phyloP scores from a whole-genome alignment of 2,888 invertebrate genomes.

The Eristalis arbustorum region DNA sequence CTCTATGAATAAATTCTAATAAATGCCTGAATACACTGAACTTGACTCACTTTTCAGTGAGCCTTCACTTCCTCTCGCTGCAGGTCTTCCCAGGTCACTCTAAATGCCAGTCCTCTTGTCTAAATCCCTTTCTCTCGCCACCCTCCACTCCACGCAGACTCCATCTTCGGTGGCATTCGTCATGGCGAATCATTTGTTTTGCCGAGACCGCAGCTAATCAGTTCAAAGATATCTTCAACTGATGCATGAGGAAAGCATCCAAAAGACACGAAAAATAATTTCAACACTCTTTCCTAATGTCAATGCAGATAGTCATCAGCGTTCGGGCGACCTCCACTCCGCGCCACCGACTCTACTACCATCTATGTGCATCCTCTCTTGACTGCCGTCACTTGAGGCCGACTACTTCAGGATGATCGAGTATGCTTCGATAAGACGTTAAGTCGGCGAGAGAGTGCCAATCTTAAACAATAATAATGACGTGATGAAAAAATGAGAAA shows the following conservation, averaged over 20 bases:
- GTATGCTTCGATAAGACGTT: constrained; percentile 41
- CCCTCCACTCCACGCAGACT: neutral
- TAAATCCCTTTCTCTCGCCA: neutral
- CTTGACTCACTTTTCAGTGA: neutral
- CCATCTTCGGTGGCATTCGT: neutral
- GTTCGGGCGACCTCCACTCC: neutral
- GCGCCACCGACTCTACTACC: neutral
- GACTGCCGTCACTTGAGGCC: neutral
- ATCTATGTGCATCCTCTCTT: constrained; percentile 1
- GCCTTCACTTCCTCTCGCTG: no score
- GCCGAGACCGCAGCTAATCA: constrained; percentile 12
- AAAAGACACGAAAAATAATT: constrained; percentile 25
- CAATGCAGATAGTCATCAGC: constrained; percentile 36
- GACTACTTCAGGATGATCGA: constrained; percentile 39
- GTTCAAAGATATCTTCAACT: neutral
- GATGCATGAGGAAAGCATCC: neutral
- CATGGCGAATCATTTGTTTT: neutral
- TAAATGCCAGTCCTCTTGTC: neutral
- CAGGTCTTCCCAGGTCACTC: neutral
- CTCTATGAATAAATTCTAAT: no score
- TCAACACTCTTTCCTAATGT: constrained; percentile 54
- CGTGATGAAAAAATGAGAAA: constrained; percentile 17
- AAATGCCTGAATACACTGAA: neutral
- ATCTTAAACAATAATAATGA: constrained; percentile 38
- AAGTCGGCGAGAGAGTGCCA: constrained; percentile 35